Evolutionary conservation across 2,797 vertebrate genomes (phyloP), one percentile per base, ranked within the genome.

Genomic region (Hyperoplus immaculatus): DNA sequence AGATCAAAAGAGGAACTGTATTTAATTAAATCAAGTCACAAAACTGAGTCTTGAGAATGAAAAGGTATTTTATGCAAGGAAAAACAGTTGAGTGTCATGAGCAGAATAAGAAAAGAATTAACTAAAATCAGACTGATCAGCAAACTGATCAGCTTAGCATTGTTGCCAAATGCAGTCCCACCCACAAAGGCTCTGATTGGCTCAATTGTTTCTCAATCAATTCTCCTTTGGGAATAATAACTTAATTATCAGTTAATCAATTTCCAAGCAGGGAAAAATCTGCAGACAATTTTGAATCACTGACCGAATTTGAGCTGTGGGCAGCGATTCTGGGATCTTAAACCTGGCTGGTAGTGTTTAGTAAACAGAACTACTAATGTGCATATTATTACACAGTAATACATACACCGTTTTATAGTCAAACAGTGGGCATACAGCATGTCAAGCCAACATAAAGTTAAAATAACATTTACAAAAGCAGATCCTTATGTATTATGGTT

Each of bases 221-320:
- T n/a, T 69, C 42, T 38, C 16, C 59, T 41, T 13, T 47, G 21
- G 49, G n/a, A 18, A 55, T 53, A 61, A 69, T 49, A 38, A 65
- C 29, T 29, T 29, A 29, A 74, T 62, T 43, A 62, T 62, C 39
- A 39, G 16, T 36, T n/a, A 54, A 56, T 77, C 43, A 1, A 6
- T 58, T 50, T 45, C 38, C 57, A 57, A 56, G 38, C 15, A 9
- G 45, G 36, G 41, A n/a, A 47, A 8, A 50, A 29, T 29, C 12
- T 51, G 18, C 51, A 69, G 18, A 50, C n/a, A 0, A n/a, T 39
- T 55, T 16, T 41, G 10, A 53, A 69, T 51, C 53, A 47, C 64
- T 21, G 64, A 21, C 12, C 50, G 38, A 8, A 14, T 62, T 53
- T 61, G 21, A 57, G 53, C 39, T 55, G 50, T 55, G 16, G 42